Conservation (phyloP, 1,140 invertebrate genomes). For the Atopsyche davidsoni region DNA sequence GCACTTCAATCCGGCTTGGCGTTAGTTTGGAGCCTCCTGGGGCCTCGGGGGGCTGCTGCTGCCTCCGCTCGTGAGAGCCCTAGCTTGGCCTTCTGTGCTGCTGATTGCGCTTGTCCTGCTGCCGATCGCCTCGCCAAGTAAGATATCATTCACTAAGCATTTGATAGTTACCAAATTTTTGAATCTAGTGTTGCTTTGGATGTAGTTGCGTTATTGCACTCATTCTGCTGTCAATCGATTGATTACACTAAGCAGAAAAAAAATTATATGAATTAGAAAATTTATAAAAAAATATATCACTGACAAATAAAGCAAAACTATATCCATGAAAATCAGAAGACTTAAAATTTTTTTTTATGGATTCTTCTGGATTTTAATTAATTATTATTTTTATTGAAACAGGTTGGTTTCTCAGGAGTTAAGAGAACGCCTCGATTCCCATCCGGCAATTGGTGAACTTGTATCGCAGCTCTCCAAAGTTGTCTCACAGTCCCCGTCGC, state of each 20-base stretch:
- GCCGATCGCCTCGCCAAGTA: conserved; percentile 58
- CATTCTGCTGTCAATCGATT: too few species aligned
- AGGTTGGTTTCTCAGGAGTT: conserved; percentile 39
- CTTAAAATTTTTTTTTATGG: neutral
- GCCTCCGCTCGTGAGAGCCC: conserved; percentile 58
- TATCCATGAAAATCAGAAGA: neutral
- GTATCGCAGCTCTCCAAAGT: conserved; percentile 57
- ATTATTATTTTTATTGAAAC: conserved; percentile 12
- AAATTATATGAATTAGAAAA: too few species aligned
- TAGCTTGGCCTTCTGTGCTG: conserved; percentile 79
- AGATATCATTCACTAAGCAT: conserved; percentile 17
- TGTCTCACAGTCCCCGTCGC: conserved; percentile 56
- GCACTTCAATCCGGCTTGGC: conserved; percentile 86
- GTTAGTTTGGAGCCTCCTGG: conserved; percentile 69
- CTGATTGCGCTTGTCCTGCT: conserved; percentile 73
- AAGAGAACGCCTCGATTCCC: conserved; percentile 53
- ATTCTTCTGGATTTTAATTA: conserved; percentile 2
- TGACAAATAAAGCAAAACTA: too few species aligned
- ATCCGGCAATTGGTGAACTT: conserved; percentile 62
- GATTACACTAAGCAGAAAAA: too few species aligned
- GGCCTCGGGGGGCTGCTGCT: conserved; percentile 45
- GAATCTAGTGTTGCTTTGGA: too few species aligned
- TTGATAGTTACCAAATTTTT: too few species aligned
- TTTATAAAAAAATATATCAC: too few species aligned
- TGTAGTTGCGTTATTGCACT: too few species aligned